Evolutionary conservation across 2,888 invertebrate genomes (phyloP), one percentile per base, ranked within the genome.

Genomic region (Smittia aterrima): DNA sequence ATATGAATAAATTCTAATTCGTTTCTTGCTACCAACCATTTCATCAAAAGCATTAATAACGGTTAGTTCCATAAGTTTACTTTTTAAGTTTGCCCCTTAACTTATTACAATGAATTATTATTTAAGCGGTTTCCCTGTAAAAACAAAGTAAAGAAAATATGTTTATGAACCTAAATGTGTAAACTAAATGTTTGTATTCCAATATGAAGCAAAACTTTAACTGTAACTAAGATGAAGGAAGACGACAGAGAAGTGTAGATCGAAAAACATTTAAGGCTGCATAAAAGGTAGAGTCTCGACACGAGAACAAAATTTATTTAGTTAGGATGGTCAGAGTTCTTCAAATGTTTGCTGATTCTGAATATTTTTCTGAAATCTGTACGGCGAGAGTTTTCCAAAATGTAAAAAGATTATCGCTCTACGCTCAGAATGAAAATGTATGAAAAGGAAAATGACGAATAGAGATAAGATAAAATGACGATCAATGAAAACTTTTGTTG

Each of bases 1-100:
- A 6, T 13, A 18, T 1, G 20, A 66, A 25, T 66, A 16, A 16
- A 13, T 66, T 66, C 62, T 62, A 62, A 53, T 7, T 53, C 53
- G 20, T 62, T 24, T 22, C 24, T n/a, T 18, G 70, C 70, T 71
- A 71, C 27, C 25, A 54, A 71, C 70, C 70, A 71, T 53, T 71
- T 53, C 54, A 71, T 38, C 22, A 41, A 68, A 68, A 41, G 13
- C 24, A 41, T n/a, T 9, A 53, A 71, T 54, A 71, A 71, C 32
- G 70, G 25, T 54, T 71, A 68, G 68, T 22, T 9, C 22, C 47
- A 11, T 58, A 58, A 58, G 58, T 22, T 58, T 22, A 58, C 13
- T 47, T 47, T n/a, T 47, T 47, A 47, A 47, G 3, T 47, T 47
- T 47, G 7, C 3, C 16, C 22, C n/a, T 3, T 58, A 20, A 58